These are phyloP conservation scores for Sarcophaga subvicina DNA, from an alignment of 2,888 invertebrate genomes.

Conservation along the genomic window DNA sequence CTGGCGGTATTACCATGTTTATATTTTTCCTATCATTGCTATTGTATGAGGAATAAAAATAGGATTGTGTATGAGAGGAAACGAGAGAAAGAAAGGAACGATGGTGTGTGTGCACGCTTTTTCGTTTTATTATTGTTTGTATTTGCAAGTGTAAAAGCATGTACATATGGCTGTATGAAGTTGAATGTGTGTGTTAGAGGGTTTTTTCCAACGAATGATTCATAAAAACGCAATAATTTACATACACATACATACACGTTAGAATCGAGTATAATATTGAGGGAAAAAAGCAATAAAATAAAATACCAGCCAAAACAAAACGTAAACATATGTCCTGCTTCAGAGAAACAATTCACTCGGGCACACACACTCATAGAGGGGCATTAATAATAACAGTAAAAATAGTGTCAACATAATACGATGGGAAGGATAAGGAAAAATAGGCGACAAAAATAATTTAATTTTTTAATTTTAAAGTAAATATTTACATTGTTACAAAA, in stretches of 20 bases:
- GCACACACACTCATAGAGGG: background rate
- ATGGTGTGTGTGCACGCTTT: background rate
- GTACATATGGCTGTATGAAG: conserved; percentile 12
- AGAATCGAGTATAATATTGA: background rate
- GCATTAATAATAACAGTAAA: no score
- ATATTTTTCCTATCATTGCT: conserved; percentile 6
- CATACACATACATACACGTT: background rate
- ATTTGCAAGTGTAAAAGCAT: background rate
- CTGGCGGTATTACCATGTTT: conserved; percentile 30
- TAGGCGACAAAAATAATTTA: no score
- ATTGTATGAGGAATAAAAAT: conserved; percentile 7
- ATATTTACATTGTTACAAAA: no score
- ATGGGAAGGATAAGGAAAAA: no score
- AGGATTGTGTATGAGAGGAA: background rate
- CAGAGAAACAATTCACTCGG: background rate
- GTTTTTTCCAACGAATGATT: conserved; percentile 63
- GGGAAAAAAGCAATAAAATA: conserved; percentile 16
- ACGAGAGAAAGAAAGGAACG: background rate
- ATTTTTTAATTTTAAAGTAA: no score
- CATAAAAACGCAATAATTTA: conserved; percentile 52
- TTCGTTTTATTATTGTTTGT: background rate
- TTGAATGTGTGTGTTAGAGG: conserved; percentile 32
- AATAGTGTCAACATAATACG: no score
- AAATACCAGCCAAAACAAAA: conserved; percentile 11
- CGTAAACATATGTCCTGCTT: conserved; percentile 11